Percentiles rank a stretch among this genome's conserved stretches.
These are phyloP conservation scores for Neoniphon sammara DNA, from an alignment of 2,797 vertebrate species.

Conservation along the genomic window DNA sequence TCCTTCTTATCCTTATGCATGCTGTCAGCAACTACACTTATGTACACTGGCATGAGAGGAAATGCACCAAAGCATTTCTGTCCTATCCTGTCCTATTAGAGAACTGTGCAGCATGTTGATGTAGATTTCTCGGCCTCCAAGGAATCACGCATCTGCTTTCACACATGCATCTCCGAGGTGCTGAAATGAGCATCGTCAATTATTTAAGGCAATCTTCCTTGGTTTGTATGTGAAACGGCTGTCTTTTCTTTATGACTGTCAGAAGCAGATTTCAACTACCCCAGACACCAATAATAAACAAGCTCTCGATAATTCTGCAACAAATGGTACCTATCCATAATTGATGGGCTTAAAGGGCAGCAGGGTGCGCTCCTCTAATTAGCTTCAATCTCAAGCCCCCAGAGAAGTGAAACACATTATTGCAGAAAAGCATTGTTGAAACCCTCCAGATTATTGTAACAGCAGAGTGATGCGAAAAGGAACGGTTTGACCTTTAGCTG, in stretches of 20 bases:
- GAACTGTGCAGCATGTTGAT: not conserved
- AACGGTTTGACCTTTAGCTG: slow-evolving; percentile 28
- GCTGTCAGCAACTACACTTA: not conserved
- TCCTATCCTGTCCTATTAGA: not conserved
- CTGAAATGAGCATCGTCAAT: not conserved
- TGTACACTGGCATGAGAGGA: too few relatives aligned
- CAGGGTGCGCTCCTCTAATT: slow-evolving; percentile 20
- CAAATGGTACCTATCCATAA: slow-evolving; percentile 66
- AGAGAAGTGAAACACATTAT: slow-evolving; percentile 25
- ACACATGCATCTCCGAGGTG: not conserved
- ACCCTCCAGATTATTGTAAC: slow-evolving; percentile 29
- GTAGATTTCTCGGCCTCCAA: not conserved
- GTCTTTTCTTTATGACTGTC: not conserved
- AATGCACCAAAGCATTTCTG: not conserved
- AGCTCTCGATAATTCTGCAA: slow-evolving; percentile 24
- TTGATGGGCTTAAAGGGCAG: slow-evolving; percentile 67
- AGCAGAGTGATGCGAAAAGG: slow-evolving; percentile 6
- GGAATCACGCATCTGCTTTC: not conserved
- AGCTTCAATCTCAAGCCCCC: slow-evolving; percentile 27
- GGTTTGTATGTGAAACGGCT: slow-evolving; percentile 23
- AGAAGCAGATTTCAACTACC: slow-evolving; percentile 17
- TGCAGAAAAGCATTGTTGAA: slow-evolving; percentile 5
- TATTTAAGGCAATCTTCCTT: slow-evolving; percentile 6
- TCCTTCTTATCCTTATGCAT: not conserved
- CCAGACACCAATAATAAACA: slow-evolving; percentile 4